These are phyloP conservation scores for Mionectes olivaceus DNA, from an alignment of 2,797 vertebrate species.

Conservation along the genomic window DNA sequence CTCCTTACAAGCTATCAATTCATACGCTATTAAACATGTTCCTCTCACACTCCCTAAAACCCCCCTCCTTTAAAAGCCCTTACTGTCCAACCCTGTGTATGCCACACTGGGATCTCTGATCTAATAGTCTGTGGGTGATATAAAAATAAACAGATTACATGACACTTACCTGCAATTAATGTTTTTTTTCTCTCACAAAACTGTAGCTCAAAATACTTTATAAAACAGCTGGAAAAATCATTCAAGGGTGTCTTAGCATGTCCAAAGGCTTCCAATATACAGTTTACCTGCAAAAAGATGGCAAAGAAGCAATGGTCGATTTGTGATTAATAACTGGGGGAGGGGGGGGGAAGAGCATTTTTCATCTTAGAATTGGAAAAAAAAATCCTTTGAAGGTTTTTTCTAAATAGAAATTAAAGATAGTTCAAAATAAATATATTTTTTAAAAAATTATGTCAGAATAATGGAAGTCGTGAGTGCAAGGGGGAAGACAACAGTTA, in stretches of 20 bases:
- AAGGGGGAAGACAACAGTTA: neutral
- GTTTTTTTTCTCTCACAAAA: conserved; percentile 87
- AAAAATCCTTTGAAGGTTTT: neutral
- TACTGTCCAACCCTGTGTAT: neutral
- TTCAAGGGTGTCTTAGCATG: conserved; percentile 91
- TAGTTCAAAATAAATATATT: neutral
- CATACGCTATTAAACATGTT: accelerated
- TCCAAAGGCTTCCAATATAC: conserved; percentile 92
- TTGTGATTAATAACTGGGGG: neutral
- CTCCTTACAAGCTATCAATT: too few relatives aligned
- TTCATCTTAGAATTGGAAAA: neutral
- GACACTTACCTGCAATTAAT: conserved; percentile 83
- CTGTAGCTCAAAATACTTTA: conserved; percentile 89
- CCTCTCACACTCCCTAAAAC: neutral
- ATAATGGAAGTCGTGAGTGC: neutral
- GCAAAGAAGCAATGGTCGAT: neutral
- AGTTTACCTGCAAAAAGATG: conserved; percentile 81
- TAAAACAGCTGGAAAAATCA: conserved; percentile 89
- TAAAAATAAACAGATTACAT: neutral
- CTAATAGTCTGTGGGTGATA: neutral
- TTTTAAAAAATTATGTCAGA: neutral
- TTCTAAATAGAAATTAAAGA: neutral
- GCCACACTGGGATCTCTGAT: neutral
- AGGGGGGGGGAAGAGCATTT: accelerated
- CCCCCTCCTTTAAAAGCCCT: neutral